Base-by-base conservation (phyloP, 2,888 invertebrate genomes). In the Caenorhabditis parvicauda region DNA sequence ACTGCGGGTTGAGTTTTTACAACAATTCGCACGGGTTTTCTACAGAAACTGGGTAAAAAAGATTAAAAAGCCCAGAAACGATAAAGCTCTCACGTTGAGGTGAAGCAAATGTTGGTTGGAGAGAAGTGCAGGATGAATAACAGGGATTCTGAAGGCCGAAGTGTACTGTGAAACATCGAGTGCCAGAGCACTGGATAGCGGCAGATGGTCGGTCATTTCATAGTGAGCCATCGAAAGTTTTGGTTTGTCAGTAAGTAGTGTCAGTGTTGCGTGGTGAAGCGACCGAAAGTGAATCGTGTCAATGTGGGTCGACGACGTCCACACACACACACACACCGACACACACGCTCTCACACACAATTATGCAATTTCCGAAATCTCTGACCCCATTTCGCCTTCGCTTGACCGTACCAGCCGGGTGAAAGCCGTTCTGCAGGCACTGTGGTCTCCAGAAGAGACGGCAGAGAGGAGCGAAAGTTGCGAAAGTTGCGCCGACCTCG, bases 91-190 rank as follows among this genome's bases (percentile, higher is more conserved):
- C n/a, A 62, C 62, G 29, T 57, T 61, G 6, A 62, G 17, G 39
- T 62, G 54, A n/a, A 62, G 32, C 17, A 62, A 42, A 52, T 62
- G 62, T n/a, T 57, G 52, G 38, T 57, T 62, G 6, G 62, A 54
- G 6, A 62, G 45, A 0, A 62, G 38, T 12, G 57, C 58, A 12
- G 62, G 62, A 52, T 62, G 62, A 43, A 62, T 62, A 1, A 49
- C 41, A 41, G 62, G 58, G 28, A 62, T 39, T 43, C 57, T 56
- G 41, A 62, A 62, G 21, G 61, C 57, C 6, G 61, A 50, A 2
- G 60, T 21, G 22, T 61, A 61, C 3, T 51, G 52, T n/a, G 52
- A 47, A 0, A 58, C 58, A 17, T 58, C 58, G 25, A 58, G 51
- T 12, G 57, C n/a, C 9, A 52, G 28, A 17, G 52, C 43, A 4